These are phyloP conservation scores for Rhagophthalmus giganteus DNA, from an alignment of 2,888 invertebrate genomes.

Conservation along the genomic window DNA sequence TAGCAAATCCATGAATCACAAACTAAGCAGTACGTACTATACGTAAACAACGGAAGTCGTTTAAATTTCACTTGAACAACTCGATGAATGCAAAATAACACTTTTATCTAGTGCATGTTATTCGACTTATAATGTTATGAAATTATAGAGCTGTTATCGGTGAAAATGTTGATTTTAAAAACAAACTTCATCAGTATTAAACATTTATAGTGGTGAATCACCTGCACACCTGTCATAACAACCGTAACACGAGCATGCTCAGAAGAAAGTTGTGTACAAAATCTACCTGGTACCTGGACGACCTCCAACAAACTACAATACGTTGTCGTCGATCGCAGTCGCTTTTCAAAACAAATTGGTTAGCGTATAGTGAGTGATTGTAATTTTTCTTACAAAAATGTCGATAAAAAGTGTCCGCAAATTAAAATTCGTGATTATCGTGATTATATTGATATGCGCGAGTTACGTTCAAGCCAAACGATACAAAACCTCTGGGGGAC, in stretches of 20 bases:
- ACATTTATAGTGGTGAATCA: too few species aligned
- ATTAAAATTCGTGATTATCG: background rate
- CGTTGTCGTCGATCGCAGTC: background rate
- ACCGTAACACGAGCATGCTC: slow-evolving; percentile 14
- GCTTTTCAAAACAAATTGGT: background rate
- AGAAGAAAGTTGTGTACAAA: background rate
- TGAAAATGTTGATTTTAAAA: too few species aligned
- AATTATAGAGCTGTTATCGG: too few species aligned
- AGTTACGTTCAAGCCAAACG: slow-evolving; percentile 1
- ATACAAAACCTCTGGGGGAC: background rate
- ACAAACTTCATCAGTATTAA: too few species aligned
- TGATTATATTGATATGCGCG: background rate
- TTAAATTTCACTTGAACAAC: too few species aligned
- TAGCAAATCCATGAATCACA: too few species aligned
- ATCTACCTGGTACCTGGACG: slow-evolving; percentile 11
- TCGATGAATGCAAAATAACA: too few species aligned
- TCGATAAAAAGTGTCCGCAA: background rate
- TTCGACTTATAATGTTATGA: too few species aligned
- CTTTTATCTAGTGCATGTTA: too few species aligned
- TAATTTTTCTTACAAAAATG: background rate
- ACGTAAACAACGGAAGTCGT: too few species aligned
- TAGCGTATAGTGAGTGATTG: background rate
- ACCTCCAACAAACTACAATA: slow-evolving; percentile 9
- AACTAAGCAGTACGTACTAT: too few species aligned
- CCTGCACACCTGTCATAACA: background rate